Evolutionary conservation across 1,140 invertebrate species (phyloP).

Genomic region (Antheraea pernyi): DNA sequence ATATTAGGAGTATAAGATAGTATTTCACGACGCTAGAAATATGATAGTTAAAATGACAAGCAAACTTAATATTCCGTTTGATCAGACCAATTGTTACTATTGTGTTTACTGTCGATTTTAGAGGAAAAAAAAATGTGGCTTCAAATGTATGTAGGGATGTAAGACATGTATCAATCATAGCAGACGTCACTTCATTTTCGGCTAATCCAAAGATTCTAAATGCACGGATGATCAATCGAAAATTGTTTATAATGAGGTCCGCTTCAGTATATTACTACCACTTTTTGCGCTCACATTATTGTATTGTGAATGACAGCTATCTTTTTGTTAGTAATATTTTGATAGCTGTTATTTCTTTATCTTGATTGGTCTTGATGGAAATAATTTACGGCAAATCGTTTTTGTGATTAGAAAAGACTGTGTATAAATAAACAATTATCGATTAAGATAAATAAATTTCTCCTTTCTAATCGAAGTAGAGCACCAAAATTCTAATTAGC

Average conservation of each 20-base stretch:
- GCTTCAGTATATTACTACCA: conserved; percentile 21
- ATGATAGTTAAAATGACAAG: conserved; percentile 74
- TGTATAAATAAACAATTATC: neutral
- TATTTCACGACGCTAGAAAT: conserved; percentile 44
- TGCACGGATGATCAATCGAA: conserved; percentile 51
- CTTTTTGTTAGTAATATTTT: conserved; percentile 28
- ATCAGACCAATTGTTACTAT: conserved; percentile 77
- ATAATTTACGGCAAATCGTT: conserved; percentile 20
- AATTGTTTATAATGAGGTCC: conserved; percentile 43
- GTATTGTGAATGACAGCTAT: conserved; percentile 25
- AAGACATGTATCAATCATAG: conserved; percentile 68
- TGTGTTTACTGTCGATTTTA: conserved; percentile 69
- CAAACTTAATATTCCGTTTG: conserved; percentile 77
- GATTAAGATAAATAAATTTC: neutral
- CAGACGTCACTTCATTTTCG: conserved; percentile 44
- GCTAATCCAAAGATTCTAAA: conserved; percentile 40
- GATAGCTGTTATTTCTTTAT: conserved; percentile 30
- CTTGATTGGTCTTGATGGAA: conserved; percentile 28
- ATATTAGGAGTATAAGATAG: conserved; percentile 13
- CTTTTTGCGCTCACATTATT: conserved; percentile 24
- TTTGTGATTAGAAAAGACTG: conserved; percentile 11
- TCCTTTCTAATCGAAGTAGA: neutral
- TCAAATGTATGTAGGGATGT: conserved; percentile 41
- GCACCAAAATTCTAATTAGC: neutral
- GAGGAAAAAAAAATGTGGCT: conserved; percentile 47